Conservation (phyloP, 2,797 vertebrate genomes). For the Phaenicophaeus curvirostris region DNA sequence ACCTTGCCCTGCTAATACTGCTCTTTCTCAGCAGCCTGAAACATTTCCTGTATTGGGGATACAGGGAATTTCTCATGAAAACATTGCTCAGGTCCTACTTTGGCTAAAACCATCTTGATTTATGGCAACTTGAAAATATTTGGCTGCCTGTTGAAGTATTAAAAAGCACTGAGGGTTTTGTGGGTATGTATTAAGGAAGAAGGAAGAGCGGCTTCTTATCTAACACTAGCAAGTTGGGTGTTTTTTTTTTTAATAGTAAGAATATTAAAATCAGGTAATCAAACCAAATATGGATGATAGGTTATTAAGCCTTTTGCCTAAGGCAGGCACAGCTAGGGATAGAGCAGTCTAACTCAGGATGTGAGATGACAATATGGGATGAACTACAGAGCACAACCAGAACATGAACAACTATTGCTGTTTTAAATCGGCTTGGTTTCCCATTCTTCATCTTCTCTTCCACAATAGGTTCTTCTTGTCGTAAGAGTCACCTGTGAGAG, state of each 20-base stretch:
- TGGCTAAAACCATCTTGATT: slow-evolving; percentile 31
- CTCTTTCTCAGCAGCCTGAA: slow-evolving; percentile 44
- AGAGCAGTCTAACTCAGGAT: not conserved
- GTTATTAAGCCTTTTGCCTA: not conserved
- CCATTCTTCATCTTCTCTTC: not conserved
- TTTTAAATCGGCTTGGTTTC: not conserved
- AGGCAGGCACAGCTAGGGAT: not conserved
- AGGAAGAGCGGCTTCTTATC: not conserved
- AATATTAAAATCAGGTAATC: not conserved
- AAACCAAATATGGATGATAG: not conserved
- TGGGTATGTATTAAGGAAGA: not conserved
- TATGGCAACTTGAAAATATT: not conserved
- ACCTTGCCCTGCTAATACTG: not conserved
- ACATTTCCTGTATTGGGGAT: slow-evolving; percentile 33
- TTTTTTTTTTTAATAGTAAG: not conserved
- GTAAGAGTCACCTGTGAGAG: not conserved
- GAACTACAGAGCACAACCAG: not conserved
- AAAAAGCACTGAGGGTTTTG: not conserved
- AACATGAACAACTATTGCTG: not conserved
- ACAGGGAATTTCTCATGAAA: slow-evolving; percentile 32
- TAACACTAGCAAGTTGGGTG: not conserved
- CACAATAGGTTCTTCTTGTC: not conserved
- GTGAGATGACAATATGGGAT: fast-evolving
- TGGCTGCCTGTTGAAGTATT: not conserved
- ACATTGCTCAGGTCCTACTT: slow-evolving; percentile 15